A percentile compares a stretch with the other conserved stretches of the same genome.
Conservation (phyloP, 2,113 vertebrate species). For the Apodemus sylvaticus region DNA sequence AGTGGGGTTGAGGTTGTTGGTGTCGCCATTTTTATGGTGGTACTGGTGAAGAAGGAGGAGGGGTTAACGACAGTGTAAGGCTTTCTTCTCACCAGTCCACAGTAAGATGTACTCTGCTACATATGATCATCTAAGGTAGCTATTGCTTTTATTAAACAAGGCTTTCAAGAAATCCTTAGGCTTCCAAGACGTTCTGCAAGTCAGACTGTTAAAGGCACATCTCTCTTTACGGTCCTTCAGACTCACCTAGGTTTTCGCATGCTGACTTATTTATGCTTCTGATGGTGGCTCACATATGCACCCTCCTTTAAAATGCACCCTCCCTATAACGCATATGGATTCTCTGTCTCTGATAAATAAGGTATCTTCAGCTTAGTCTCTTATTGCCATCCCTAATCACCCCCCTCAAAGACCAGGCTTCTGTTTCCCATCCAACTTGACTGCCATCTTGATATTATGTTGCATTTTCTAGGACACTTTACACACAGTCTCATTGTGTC, state of each 20-base stretch:
- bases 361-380: slow-evolving; percentile 3
- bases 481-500: not conserved
- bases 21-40: not conserved
- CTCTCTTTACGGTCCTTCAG: not conserved
- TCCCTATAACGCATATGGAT: not conserved
- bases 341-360: slow-evolving; percentile 7
- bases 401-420: not conserved
- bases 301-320: not conserved
- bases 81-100: not conserved
- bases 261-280: not conserved
- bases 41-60: not conserved
- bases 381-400: not conserved
- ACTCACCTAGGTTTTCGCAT: not conserved
- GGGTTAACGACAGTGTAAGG: no score
- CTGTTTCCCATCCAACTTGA: not conserved
- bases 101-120: not conserved
- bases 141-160: slow-evolving; percentile 11
- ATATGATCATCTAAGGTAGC: not conserved
- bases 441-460: not conserved
- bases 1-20: not conserved
- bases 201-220: not conserved
- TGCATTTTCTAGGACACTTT: not conserved
- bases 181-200: not conserved
- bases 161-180: slow-evolving; percentile 2
- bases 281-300: not conserved